Evolutionary conservation across 2,888 invertebrate genomes (phyloP).

Genomic region (Bursaphelenchus okinawaensis): DNA sequence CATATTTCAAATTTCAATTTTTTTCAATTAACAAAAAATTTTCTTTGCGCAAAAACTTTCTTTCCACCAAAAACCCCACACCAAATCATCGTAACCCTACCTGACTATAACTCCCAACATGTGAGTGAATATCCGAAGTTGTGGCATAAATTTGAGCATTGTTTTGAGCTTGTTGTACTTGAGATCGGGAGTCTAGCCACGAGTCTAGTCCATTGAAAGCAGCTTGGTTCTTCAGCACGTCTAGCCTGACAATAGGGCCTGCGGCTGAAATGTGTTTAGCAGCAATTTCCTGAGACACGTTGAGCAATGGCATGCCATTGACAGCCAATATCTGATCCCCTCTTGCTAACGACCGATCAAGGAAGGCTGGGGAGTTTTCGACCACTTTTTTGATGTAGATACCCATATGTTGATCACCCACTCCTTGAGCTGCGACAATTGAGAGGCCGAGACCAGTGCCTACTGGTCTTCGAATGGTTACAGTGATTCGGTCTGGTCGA

Average conservation of each 20-base stretch:
- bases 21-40: too few species aligned
- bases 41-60: too few species aligned
- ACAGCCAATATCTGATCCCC: constrained; percentile 95
- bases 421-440: constrained; percentile 92
- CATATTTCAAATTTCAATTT: too few species aligned
- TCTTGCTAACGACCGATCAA: constrained; percentile 87
- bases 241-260: constrained; percentile 83
- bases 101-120: neutral
- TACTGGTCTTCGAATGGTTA: constrained; percentile 15
- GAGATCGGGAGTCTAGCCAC: constrained; percentile 16
- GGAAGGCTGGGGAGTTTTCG: constrained; percentile 66
- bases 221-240: constrained; percentile 95
- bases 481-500: constrained; percentile 10
- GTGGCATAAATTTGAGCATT: neutral
- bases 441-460: constrained; percentile 93
- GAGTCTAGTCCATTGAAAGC: constrained; percentile 88
- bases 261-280: constrained; percentile 91
- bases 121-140: neutral
- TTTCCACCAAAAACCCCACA: too few species aligned
- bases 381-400: constrained; percentile 99
- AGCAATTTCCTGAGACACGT: constrained; percentile 74
- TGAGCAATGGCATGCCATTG: constrained; percentile 88
- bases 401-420: constrained; percentile 76
- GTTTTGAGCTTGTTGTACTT: neutral
- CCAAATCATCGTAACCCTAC: neutral